phyloP scores from a whole-genome alignment of 2,113 vertebrate species.

The Sylvietta virens region DNA sequence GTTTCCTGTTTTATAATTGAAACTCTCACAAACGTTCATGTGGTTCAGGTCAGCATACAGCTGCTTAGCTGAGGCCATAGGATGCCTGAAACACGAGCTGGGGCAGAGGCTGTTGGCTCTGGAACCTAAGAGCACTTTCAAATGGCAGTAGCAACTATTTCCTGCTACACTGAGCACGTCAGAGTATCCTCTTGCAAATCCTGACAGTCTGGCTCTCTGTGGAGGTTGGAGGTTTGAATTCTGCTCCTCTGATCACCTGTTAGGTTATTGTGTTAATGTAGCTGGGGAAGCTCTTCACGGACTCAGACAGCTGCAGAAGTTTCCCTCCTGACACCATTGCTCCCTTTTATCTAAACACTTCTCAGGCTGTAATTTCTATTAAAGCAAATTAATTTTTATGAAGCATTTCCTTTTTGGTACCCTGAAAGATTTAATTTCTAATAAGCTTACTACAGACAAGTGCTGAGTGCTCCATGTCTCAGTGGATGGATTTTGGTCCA shows the following conservation, averaged over 20 bases:
- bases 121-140: conserved; percentile 18
- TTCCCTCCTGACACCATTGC: background rate
- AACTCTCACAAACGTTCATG: background rate
- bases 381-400: background rate
- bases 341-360: background rate
- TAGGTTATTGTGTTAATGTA: background rate
- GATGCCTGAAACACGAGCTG: background rate
- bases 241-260: background rate
- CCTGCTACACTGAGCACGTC: background rate
- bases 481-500: background rate
- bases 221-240: background rate
- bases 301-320: background rate
- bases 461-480: background rate
- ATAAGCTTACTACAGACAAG: background rate
- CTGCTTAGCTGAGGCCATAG: background rate
- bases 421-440: background rate
- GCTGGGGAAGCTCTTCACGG: background rate
- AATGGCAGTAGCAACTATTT: background rate
- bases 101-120: conserved; percentile 20
- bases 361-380: background rate
- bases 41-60: background rate
- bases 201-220: background rate
- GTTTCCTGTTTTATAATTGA: conserved; percentile 32
- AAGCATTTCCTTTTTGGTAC: background rate
- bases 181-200: background rate